Conservation (phyloP, 2,888 invertebrate species). For the Drosophila longiperda region DNA sequence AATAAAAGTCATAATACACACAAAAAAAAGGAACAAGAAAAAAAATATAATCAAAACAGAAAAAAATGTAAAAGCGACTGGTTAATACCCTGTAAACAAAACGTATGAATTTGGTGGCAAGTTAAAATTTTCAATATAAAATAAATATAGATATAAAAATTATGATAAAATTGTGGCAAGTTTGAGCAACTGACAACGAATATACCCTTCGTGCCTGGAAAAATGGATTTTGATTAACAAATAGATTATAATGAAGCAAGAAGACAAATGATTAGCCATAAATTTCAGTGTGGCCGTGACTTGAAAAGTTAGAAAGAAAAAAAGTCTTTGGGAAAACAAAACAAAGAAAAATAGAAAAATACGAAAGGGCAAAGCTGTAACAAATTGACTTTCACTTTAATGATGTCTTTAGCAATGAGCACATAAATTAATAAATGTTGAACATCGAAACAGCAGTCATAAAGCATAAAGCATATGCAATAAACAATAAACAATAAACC, state of each 20-base stretch:
- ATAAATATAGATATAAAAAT: background rate
- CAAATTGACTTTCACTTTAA: conserved; percentile 77
- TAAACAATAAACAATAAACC: conserved; percentile 4
- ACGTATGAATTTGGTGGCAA: background rate
- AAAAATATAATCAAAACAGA: conserved; percentile 9
- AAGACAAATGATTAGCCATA: conserved; percentile 65
- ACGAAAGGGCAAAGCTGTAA: conserved; percentile 22
- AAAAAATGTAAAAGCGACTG: background rate
- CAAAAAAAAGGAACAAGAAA: conserved; percentile 26
- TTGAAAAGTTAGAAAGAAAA: conserved; percentile 31
- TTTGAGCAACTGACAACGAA: background rate
- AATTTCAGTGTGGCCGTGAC: conserved; percentile 39
- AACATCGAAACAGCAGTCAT: conserved; percentile 8
- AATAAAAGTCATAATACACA: conserved; percentile 56
- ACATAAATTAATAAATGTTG: conserved; percentile 68
- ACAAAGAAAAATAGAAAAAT: conserved; percentile 32
- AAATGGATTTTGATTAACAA: background rate
- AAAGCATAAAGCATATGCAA: conserved; percentile 3
- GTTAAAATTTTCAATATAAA: background rate
- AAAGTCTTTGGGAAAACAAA: conserved; percentile 21
- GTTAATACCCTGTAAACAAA: background rate
- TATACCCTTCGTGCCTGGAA: background rate
- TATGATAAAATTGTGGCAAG: background rate
- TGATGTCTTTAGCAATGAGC: conserved; percentile 67
- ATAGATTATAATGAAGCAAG: conserved; percentile 24